Base-by-base conservation (phyloP, 2,797 vertebrate species). In the Todus mexicanus region DNA sequence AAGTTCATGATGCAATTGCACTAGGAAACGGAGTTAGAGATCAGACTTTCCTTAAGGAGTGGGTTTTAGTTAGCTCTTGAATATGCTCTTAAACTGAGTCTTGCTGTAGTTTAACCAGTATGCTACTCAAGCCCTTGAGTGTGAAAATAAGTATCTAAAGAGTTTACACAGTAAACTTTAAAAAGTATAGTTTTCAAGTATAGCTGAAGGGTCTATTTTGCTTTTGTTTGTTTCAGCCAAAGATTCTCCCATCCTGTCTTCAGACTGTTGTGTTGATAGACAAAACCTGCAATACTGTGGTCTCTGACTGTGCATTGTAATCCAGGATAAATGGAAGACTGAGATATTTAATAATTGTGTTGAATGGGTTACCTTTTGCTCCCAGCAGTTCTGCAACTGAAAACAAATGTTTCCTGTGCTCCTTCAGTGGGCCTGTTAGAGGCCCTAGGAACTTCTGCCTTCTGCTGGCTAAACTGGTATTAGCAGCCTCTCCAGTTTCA, bases 371-470 rank as follows among this genome's bases (percentile, higher is more conserved):
- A 48, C 56, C 48, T 66, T 86, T 76, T 74, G 23, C 27, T 89
- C 66, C 56, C 59, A 33, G 61, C n/a, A 12, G 31, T 22, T 68
- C 51, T 82, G 60, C 73, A 79, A 37, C 40, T 68, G 79, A 88
- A 87, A 68, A 25, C 25, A 47, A 79, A 33, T 17, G 12, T 61
- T 87, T 18, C 45, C 47, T 53, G 10, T 22, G 35, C 38, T 78
- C 3, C 43, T 78, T 69, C 10, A 22, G 37, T 81, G 79, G 76
- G 63, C 64, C 40, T 86, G 73, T 64, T 43, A 21, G 63, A 81
- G 91, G 95, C 82, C 73, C 89, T 61, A 89, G 90, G 74, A 93
- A 63, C 87, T 94, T 73, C 95, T 97, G 96, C 96, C 94, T 96
- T 95, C 96, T 97, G 73, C 95, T 97, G 96, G 95, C 80, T 70